Base-by-base conservation (phyloP, 2,113 vertebrate genomes). In the Spizaetus ornatus region DNA sequence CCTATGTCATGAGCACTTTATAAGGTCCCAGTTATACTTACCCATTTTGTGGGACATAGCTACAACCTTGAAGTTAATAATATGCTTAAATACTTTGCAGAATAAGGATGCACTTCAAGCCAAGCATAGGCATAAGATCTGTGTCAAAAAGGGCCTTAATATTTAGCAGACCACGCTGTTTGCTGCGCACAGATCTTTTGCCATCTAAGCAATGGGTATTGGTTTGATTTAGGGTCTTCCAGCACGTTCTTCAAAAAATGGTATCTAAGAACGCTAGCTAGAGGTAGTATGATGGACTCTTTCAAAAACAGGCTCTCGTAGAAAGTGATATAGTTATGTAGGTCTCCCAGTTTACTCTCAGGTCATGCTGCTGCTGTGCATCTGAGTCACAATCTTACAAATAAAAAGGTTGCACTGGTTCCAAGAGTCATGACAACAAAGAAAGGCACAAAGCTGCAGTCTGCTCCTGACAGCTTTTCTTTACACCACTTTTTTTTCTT, bases 1-100 rank as follows among this genome's bases (percentile, higher is more conserved):
- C 73, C 52, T 94, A 77, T 90, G 84, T 91, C 90, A 85, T 77
- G 91, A 76, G 84, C 53, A 69, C 45, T 88, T 91, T 69, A 88
- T 85, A 36, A 90, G 40, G 53, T 61, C 40, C 19, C 19, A 62
- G 27, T 74, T 82, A 82, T 55, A 72, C 47, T 47, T 8, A 42
- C n/a, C 65, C 32, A 6, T 82, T 95, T 63, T 38, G n/a, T 62
- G 47, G 48, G 71, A 77, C 11, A 62, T 29, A 81, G 58, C 73
- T 58, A 47, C 47, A 82, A 22, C 58, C 48, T 77, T 58, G 53
- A 82, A 71, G 52, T 80, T 38, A 82, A 82, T 72, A 16, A 79
- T 56, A 71, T 47, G 38, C 42, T 84, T 48, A 84, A 84, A 50
- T 61, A 40, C 19, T 84, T 42, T 88, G 36, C 53, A 85, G 48